Conservation (phyloP, 92 coral and sea anemone genomes). For the Zoanthus gigantus region DNA sequence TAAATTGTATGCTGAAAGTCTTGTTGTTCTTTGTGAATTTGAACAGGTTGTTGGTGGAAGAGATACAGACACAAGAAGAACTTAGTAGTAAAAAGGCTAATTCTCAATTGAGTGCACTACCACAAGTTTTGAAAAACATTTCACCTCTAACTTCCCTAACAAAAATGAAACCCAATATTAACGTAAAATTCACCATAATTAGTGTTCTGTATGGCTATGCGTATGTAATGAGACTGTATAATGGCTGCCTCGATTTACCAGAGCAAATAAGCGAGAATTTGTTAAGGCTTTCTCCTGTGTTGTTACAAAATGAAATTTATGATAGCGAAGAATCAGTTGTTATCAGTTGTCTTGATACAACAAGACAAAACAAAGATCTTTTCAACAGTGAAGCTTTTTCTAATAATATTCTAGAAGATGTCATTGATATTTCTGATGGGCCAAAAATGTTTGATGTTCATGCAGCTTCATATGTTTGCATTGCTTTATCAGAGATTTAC, state of each 20-base stretch:
- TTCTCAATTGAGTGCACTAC: not conserved
- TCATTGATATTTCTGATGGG: constrained; percentile 65
- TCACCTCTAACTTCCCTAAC: constrained; percentile 51
- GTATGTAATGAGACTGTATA: constrained; percentile 81
- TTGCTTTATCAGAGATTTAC: constrained; percentile 84
- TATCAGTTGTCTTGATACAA: constrained; percentile 68
- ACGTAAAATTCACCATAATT: constrained; percentile 71
- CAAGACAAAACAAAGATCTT: constrained; percentile 73
- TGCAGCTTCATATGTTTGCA: constrained; percentile 51
- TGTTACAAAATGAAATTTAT: constrained; percentile 76
- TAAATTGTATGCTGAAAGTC: no score
- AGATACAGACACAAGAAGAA: not conserved
- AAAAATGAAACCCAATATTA: constrained; percentile 67
- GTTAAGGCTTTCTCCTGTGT: constrained; percentile 74
- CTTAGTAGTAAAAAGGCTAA: not conserved
- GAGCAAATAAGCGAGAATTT: constrained; percentile 72
- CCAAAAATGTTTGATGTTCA: not conserved
- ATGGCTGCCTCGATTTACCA: constrained; percentile 81
- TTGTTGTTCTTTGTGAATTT: not conserved
- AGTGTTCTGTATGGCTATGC: constrained; percentile 90
- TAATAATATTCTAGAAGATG: constrained; percentile 67
- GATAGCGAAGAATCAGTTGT: constrained; percentile 74
- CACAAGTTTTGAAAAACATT: constrained; percentile 61
- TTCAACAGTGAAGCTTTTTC: constrained; percentile 82
- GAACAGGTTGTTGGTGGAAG: constrained; percentile 9